A percentile compares a stretch with the other conserved stretches of the same genome.
Conservation (phyloP, 2,888 invertebrate genomes). For the Synergus gifuensis region DNA sequence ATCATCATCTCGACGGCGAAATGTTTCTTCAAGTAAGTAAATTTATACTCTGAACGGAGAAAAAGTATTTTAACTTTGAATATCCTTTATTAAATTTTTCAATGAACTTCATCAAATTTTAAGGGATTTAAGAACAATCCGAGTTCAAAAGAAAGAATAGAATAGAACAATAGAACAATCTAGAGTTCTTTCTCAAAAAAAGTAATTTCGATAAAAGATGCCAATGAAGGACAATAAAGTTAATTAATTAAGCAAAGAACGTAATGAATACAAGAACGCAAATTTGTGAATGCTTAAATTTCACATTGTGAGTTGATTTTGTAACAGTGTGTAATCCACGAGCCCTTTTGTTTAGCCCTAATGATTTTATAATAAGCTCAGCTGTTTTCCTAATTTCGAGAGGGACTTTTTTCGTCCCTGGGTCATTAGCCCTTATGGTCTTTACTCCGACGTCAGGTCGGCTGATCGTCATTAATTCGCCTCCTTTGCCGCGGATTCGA, state of each 20-base stretch:
- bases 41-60: neutral
- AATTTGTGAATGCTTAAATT: conserved; percentile 10
- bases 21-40: conserved; percentile 93
- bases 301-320: neutral
- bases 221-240: neutral
- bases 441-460: conserved; percentile 45
- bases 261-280: neutral
- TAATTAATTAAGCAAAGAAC: conserved; percentile 13
- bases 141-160: no score
- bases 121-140: no score
- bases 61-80: no score
- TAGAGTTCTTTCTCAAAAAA: no score
- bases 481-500: conserved; percentile 32
- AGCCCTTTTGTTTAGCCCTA: conserved; percentile 52
- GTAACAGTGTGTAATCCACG: conserved; percentile 19
- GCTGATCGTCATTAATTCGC: conserved; percentile 32
- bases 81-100: no score
- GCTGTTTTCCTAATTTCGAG: conserved; percentile 60
- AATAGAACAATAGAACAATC: no score
- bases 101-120: no score
- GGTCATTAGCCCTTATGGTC: conserved; percentile 54
- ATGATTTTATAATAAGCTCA: conserved; percentile 70
- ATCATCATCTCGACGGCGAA: conserved; percentile 94
- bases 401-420: conserved; percentile 52
- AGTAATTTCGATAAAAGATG: neutral